These are phyloP conservation scores for Actenoides hombroni DNA, from an alignment of 2,113 vertebrate species.

Conservation along the genomic window DNA sequence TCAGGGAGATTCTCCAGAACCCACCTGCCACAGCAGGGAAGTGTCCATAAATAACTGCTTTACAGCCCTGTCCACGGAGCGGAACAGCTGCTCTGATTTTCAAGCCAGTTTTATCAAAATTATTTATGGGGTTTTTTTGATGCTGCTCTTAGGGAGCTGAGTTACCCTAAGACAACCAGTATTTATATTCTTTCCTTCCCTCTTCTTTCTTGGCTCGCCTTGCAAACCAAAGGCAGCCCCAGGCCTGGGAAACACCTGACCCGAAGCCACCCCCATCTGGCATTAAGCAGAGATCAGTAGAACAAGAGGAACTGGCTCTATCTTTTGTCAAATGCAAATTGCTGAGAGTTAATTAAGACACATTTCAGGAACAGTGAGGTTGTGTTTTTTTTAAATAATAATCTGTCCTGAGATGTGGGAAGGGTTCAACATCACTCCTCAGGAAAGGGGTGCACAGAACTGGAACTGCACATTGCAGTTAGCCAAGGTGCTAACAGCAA, in stretches of 20 bases:
- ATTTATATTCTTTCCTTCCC: neutral
- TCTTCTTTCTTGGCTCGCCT: neutral
- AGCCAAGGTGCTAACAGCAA: neutral
- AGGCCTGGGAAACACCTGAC: conserved; percentile 64
- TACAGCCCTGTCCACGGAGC: neutral
- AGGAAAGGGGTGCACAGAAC: neutral
- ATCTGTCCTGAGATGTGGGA: conserved; percentile 34
- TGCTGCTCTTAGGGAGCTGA: neutral
- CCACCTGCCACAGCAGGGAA: neutral
- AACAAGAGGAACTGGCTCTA: conserved; percentile 66
- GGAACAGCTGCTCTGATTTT: neutral
- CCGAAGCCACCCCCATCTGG: conserved; percentile 25
- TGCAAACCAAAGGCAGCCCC: conserved; percentile 16
- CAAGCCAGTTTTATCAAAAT: conserved; percentile 18
- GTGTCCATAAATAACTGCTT: neutral
- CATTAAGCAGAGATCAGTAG: neutral
- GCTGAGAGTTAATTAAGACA: conserved; percentile 38
- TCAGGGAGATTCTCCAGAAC: neutral
- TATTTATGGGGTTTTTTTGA: neutral
- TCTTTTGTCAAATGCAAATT: conserved; percentile 62
- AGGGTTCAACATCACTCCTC: neutral
- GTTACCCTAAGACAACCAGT: neutral
- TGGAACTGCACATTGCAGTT: neutral
- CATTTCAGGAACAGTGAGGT: conserved; percentile 6
- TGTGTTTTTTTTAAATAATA: neutral